Conservation (phyloP, 2,797 vertebrate species). For the Girardinus metallicus region DNA sequence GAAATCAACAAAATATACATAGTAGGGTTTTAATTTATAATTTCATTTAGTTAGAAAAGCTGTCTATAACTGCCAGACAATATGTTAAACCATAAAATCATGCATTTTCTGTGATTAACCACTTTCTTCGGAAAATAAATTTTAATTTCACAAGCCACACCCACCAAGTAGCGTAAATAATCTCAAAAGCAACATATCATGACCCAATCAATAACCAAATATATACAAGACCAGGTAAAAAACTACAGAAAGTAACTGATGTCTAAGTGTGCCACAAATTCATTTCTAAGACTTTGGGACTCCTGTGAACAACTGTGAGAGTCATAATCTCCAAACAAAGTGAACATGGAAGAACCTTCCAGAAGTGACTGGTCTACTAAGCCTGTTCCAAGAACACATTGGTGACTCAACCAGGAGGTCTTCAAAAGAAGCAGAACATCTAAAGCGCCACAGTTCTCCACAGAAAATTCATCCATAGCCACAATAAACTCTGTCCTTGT, state of each 20-base stretch:
- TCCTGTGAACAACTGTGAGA: neutral
- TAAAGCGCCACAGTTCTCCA: neutral
- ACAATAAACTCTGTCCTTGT: neutral
- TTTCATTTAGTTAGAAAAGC: neutral
- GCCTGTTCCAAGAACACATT: neutral
- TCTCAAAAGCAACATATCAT: neutral
- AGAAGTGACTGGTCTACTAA: neutral
- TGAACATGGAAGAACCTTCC: neutral
- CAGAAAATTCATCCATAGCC: neutral
- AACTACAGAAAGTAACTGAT: neutral
- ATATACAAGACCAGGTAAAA: neutral
- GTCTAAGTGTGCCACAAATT: neutral
- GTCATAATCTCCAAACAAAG: neutral
- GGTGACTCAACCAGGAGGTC: neutral
- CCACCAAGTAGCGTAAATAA: neutral
- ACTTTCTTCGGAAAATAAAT: neutral
- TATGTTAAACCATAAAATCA: neutral
- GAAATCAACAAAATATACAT: neutral
- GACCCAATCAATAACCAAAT: neutral
- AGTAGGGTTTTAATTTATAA: neutral
- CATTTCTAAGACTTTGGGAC: neutral
- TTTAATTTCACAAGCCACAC: neutral
- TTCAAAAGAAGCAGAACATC: neutral
- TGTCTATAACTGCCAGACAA: neutral
- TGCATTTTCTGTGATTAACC: neutral